Conservation (phyloP, 2,888 invertebrate species). For the Platycheirus rosarum region DNA sequence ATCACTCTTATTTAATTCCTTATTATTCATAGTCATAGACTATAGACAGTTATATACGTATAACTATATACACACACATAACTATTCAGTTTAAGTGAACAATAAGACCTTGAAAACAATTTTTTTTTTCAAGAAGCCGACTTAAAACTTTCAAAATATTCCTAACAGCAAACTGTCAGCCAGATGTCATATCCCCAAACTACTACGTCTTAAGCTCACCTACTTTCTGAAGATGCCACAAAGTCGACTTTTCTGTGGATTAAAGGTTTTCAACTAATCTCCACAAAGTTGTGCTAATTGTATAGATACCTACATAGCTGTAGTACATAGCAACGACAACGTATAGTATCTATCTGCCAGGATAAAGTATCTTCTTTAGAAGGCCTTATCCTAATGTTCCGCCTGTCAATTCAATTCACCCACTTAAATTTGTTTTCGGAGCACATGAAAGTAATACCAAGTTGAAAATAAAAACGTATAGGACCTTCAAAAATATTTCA, state of each 20-base stretch:
- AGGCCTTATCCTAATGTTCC: slow-evolving; percentile 45
- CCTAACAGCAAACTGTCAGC: slow-evolving; percentile 18
- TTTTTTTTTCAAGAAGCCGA: slow-evolving; percentile 18
- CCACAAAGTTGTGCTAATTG: slow-evolving; percentile 34
- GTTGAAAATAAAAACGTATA: slow-evolving; percentile 37
- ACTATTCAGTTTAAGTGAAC: no score
- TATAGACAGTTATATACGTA: no score
- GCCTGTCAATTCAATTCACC: slow-evolving; percentile 30
- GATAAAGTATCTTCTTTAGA: slow-evolving; percentile 32
- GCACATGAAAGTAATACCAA: slow-evolving; percentile 37
- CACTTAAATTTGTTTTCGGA: slow-evolving; percentile 41
- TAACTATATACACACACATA: no score
- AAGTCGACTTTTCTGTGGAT: slow-evolving; percentile 32
- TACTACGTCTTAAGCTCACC: background rate
- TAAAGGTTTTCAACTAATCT: slow-evolving; percentile 42
- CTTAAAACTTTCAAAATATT: slow-evolving; percentile 30
- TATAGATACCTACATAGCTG: background rate
- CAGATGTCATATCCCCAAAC: slow-evolving; percentile 27
- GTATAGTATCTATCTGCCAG: slow-evolving; percentile 5
- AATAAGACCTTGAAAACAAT: background rate
- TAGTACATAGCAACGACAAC: no score
- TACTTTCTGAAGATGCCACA: slow-evolving; percentile 14
- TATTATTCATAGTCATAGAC: no score
- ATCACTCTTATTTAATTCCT: no score
- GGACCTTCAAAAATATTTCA: slow-evolving; percentile 10